phyloP scores from a whole-genome alignment of 2,113 vertebrate species.

The Atrichornis clamosus region DNA sequence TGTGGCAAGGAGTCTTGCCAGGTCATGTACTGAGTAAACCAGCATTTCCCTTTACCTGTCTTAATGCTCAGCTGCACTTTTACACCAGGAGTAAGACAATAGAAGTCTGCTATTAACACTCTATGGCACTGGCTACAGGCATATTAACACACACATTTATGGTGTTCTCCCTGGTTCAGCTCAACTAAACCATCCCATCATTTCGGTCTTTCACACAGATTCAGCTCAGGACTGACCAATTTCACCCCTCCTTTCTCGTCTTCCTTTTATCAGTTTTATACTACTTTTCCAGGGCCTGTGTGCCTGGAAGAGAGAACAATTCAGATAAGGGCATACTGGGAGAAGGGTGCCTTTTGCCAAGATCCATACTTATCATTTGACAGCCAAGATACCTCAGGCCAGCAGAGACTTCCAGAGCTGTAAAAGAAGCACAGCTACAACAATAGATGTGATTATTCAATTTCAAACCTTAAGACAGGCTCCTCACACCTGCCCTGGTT shows the following conservation, averaged over 20 bases:
- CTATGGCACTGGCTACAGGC: neutral
- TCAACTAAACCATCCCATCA: neutral
- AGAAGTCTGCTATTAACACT: neutral
- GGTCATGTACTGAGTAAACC: neutral
- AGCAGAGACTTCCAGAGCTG: slow-evolving; percentile 1
- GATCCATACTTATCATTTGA: neutral
- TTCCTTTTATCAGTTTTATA: neutral
- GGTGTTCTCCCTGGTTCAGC: neutral
- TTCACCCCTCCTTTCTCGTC: neutral
- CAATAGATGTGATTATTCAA: neutral
- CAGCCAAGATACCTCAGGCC: neutral
- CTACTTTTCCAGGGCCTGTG: neutral
- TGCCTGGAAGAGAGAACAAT: neutral
- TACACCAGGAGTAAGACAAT: neutral
- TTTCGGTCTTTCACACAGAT: neutral
- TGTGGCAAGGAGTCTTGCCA: neutral
- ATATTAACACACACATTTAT: neutral
- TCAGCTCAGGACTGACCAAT: neutral
- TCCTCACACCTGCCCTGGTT: neutral
- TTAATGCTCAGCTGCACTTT: neutral
- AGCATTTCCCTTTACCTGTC: neutral
- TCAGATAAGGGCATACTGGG: neutral
- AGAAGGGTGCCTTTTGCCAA: neutral
- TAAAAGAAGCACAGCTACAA: neutral
- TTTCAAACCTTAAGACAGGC: neutral